Evolutionary conservation across 2,888 invertebrate genomes (phyloP), one percentile per base, ranked within the genome.

Genomic region (Ethmia dodecea): DNA sequence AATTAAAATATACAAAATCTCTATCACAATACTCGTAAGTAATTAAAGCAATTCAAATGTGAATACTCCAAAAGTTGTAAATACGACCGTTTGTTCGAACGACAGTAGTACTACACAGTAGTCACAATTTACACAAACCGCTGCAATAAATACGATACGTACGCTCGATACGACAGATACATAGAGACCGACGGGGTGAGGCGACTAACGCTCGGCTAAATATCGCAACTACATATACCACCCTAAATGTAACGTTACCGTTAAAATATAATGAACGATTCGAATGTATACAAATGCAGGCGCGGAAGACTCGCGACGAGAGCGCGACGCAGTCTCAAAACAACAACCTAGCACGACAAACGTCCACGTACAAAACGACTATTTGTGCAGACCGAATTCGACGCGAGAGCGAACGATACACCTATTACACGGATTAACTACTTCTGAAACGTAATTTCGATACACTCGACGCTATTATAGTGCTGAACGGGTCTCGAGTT

Each of bases 1-100:
- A 86, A 84, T 86, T 84, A 86, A 80, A 84, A 83, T 84, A 86
- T 84, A 86, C 84, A 86, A 84, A 83, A 86, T 83, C 83, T 86
- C 86, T 86, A 86, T 84, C 86, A 84, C 86, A 86, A 86, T 84
- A 84, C 84, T 84, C 81, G 86, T 84, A 86, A 84, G 84, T 84
- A 86, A 84, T 84, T 86, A 84, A 86, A 86, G 86, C 86, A 71
- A 84, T 81, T 79, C 80, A 80, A 76, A 73, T 81, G 83, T 84
- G 83, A 84, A 84, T 81, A 81, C 81, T 83, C 80, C 80, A 77
- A 79, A 78, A 66, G 73, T 78, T 70, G 78, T 73, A 73, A n/a
- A 76, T 75, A 74, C 71, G 65, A 73, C 71, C 64, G 66, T 46
- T 45, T 49, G 51, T 50, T 49, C 59, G 47, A 47, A 47, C 55